Base-by-base conservation (phyloP, 2,888 invertebrate genomes). In the Leptarthrus brevirostris region DNA sequence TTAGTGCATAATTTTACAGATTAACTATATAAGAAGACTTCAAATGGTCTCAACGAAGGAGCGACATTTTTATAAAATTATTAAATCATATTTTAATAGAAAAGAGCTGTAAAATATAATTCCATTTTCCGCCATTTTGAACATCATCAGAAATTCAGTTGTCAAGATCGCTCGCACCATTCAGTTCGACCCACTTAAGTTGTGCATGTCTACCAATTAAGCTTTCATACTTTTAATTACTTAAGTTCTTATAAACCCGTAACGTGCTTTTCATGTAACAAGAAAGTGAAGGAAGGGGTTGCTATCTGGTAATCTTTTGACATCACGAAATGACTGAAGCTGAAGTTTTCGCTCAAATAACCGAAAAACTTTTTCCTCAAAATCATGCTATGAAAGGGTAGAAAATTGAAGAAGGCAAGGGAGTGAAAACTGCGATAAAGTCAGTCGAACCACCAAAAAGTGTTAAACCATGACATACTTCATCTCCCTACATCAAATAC, bases 381-480 rank as follows among this genome's bases (percentile, higher is more conserved):
- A 56, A 56, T 56, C 71, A 71, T 52, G 54, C 71, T 26, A 53
- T 54, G 54, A 56, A 54, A 72, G 26, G 44, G 56, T 40, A 58
- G 72, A 72, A 44, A 56, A 58, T 58, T 47, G 20, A 16, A 54
- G 36, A 75, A 58, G 70, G n/a, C 61, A 40, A 61, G 20, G 61
- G 53, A 70, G 66, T 58, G 66, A 54, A 71, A 75, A 71, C 71
- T 75, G 47, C 72, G 73, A 75, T 75, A 75, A 75, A 74, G 56
- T 74, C 73, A 73, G 34, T 49, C 12, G 26, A 52, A 24, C 70
- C 72, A 64, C 71, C 66, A 54, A 72, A 75, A 75, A 74, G 75
- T 75, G 75, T 75, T 74, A 74, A 74, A 75, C 75, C 75, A 66
- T 75, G 75, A 75, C 74, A 66, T 74, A 74, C 72, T 74, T 71